Conservation (phyloP, 1,140 invertebrate species). For the Drosophila busckii region DNA sequence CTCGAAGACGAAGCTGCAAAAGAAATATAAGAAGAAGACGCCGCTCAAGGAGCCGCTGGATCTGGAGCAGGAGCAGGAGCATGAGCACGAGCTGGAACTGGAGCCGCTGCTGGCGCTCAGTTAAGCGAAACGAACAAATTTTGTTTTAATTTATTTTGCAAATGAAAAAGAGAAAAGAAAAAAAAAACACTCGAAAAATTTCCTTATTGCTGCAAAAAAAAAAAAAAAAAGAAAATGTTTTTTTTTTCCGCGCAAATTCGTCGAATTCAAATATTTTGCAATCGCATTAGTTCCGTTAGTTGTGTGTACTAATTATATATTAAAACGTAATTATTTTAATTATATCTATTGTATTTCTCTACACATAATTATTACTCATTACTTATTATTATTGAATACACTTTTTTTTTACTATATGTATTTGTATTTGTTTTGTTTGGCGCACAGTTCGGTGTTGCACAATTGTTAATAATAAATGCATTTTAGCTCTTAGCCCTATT, state of each 20-base stretch:
- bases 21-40: slow-evolving; percentile 82
- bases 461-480: slow-evolving; percentile 25
- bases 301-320: slow-evolving; percentile 38
- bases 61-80: slow-evolving; percentile 83
- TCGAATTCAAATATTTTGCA: too few species aligned
- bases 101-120: slow-evolving; percentile 86
- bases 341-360: too few species aligned
- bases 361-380: too few species aligned
- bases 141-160: slow-evolving; percentile 29
- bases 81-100: slow-evolving; percentile 62
- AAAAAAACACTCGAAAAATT: background rate
- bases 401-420: slow-evolving; percentile 16
- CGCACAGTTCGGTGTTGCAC: slow-evolving; percentile 14
- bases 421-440: slow-evolving; percentile 21
- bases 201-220: too few species aligned
- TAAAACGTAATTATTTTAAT: slow-evolving; percentile 31
- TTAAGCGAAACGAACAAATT: slow-evolving; percentile 67
- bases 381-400: slow-evolving; percentile 20
- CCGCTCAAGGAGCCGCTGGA: slow-evolving; percentile 74
- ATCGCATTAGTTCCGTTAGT: slow-evolving; percentile 36
- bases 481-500: slow-evolving; percentile 40
- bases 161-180: slow-evolving; percentile 1
- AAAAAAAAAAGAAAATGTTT: too few species aligned
- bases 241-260: too few species aligned
- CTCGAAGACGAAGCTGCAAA: slow-evolving; percentile 82